Conservation (phyloP, 2,113 vertebrate genomes). For the Sander vitreus region DNA sequence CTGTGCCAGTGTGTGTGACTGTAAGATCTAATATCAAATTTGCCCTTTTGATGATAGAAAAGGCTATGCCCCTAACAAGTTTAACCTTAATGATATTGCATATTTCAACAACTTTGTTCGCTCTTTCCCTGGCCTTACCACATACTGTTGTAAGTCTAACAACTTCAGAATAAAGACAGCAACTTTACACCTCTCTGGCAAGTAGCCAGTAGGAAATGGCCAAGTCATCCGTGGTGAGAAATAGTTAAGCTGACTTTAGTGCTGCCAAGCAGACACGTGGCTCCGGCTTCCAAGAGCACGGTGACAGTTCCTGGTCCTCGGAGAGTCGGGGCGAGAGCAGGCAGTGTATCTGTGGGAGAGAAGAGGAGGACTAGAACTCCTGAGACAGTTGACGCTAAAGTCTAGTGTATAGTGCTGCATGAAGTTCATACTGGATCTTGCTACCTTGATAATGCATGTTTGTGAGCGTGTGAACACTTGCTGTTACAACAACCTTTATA, state of each 20-base stretch:
- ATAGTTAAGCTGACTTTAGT: constrained; percentile 56
- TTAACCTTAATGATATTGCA: constrained; percentile 1
- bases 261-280: constrained; percentile 53
- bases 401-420: neutral
- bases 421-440: neutral
- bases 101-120: constrained; percentile 2
- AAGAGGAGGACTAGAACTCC: constrained; percentile 16
- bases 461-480: neutral
- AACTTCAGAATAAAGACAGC: constrained; percentile 13
- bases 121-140: neutral
- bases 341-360: constrained; percentile 19
- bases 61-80: neutral
- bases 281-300: constrained; percentile 43
- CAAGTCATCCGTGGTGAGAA: constrained; percentile 43
- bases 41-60: constrained; percentile 19
- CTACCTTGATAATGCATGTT: neutral
- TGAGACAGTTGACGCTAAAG: constrained; percentile 2
- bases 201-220: constrained; percentile 26
- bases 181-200: constrained; percentile 19
- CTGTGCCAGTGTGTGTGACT: neutral
- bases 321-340: constrained; percentile 44
- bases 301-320: constrained; percentile 65
- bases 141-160: neutral
- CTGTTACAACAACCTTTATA: neutral
- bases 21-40: neutral